phyloP scores from a whole-genome alignment of 1,140 invertebrate genomes.

The Zaprionus africanus region DNA sequence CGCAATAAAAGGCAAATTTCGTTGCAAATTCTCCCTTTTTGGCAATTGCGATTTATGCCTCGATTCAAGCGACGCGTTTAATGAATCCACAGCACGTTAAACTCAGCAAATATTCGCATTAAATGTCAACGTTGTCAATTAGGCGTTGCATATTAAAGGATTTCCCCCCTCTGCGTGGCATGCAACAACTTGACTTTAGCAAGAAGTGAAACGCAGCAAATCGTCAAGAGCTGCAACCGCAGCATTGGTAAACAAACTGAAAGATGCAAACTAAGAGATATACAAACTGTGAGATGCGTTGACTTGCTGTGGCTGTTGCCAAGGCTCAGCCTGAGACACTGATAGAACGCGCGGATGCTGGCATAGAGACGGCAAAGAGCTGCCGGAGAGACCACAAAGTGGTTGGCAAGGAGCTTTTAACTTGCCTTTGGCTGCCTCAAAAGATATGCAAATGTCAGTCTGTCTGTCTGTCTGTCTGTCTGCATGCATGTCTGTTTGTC shows the following conservation, averaged over 20 bases:
- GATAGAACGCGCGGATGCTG: not conserved
- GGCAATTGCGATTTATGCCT: conserved; percentile 12
- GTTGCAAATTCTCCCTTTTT: not conserved
- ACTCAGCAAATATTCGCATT: conserved; percentile 15
- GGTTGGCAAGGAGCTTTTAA: conserved; percentile 37
- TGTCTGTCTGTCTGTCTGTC: conserved; percentile 1
- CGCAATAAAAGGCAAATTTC: conserved; percentile 12
- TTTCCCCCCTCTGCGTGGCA: not conserved
- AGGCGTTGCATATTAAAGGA: conserved; percentile 53
- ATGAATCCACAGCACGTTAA: conserved; percentile 26
- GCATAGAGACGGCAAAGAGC: conserved; percentile 13
- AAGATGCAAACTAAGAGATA: conserved; percentile 14
- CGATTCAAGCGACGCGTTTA: conserved; percentile 24
- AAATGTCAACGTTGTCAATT: conserved; percentile 52
- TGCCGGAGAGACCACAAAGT: conserved; percentile 34
- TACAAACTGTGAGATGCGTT: not conserved
- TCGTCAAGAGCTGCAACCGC: conserved; percentile 51
- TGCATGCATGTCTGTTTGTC: conserved; percentile 5
- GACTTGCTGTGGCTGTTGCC: conserved; percentile 8
- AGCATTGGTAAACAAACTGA: conserved; percentile 28
- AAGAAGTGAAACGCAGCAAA: conserved; percentile 35
- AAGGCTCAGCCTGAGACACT: conserved; percentile 1
- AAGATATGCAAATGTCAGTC: conserved; percentile 69
- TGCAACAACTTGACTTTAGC: conserved; percentile 24
- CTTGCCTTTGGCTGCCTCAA: conserved; percentile 49